These are phyloP conservation scores for Sicus ferrugineus DNA, from an alignment of 2,888 invertebrate genomes.

Conservation along the genomic window DNA sequence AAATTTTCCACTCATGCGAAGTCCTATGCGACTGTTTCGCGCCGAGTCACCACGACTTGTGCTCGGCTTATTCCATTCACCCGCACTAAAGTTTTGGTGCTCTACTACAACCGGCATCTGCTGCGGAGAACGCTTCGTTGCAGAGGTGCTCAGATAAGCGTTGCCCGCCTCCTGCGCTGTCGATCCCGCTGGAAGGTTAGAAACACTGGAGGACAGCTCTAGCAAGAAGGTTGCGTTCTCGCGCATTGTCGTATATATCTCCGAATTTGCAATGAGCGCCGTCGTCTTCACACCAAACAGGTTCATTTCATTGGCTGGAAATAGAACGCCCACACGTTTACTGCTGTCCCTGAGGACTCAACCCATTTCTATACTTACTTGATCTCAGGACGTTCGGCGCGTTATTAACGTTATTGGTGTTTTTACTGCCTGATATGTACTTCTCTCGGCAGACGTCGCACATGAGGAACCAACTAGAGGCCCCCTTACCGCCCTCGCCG, in stretches of 20 bases:
- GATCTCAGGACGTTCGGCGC: constrained; percentile 56
- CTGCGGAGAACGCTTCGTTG: constrained; percentile 57
- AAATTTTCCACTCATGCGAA: constrained; percentile 52
- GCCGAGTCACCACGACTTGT: constrained; percentile 61
- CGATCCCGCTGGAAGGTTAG: constrained; percentile 44
- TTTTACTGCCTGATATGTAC: constrained; percentile 64
- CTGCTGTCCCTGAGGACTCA: not conserved
- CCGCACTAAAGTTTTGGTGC: constrained; percentile 58
- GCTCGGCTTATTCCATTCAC: constrained; percentile 61
- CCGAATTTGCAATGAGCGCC: constrained; percentile 61
- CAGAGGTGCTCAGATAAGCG: constrained; percentile 19
- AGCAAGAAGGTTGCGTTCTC: constrained; percentile 94
- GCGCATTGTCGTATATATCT: constrained; percentile 74
- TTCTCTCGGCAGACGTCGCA: constrained; percentile 91
- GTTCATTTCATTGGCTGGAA: constrained; percentile 60
- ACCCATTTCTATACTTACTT: constrained; percentile 38
- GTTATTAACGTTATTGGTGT: constrained; percentile 60
- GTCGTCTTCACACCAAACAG: constrained; percentile 62
- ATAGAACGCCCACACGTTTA: not conserved
- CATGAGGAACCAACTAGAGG: constrained; percentile 88
- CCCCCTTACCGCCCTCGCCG: constrained; percentile 83
- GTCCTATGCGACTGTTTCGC: constrained; percentile 58
- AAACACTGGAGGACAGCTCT: constrained; percentile 79
- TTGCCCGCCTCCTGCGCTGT: not conserved
- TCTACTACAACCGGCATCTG: constrained; percentile 64